These are phyloP conservation scores for Sphecodes monilicornis DNA, from an alignment of 2,888 invertebrate species.

Conservation along the genomic window DNA sequence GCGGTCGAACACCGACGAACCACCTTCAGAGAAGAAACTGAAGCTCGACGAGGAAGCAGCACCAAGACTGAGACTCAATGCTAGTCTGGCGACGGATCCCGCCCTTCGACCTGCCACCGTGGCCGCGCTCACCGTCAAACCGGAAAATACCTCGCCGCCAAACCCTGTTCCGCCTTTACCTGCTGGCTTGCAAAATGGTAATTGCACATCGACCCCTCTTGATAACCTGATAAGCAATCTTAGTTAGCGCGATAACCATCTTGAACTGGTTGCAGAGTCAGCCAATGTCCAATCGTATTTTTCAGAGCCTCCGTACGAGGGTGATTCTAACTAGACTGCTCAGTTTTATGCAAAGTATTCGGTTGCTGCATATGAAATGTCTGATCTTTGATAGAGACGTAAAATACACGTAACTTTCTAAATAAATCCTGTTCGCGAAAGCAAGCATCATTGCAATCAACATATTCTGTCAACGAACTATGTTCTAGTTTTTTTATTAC, in stretches of 20 bases:
- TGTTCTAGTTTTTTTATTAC: too few relatives aligned
- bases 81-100: slow-evolving; percentile 93
- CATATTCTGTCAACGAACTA: too few relatives aligned
- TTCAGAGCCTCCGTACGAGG: background rate
- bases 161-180: slow-evolving; percentile 77
- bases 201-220: background rate
- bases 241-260: background rate
- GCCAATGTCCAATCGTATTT: background rate
- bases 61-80: slow-evolving; percentile 91
- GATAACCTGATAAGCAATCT: background rate
- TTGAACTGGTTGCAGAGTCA: background rate
- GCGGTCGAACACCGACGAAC: slow-evolving; percentile 72
- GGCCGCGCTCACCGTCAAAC: slow-evolving; percentile 83
- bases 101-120: slow-evolving; percentile 90
- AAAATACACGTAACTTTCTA: too few relatives aligned
- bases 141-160: slow-evolving; percentile 79
- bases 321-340: background rate
- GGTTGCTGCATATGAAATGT: too few relatives aligned
- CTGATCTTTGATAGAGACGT: too few relatives aligned
- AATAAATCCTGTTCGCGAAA: too few relatives aligned
- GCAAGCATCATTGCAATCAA: too few relatives aligned
- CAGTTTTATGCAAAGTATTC: background rate
- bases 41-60: slow-evolving; percentile 81
- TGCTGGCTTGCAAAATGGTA: slow-evolving; percentile 82
- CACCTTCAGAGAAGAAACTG: slow-evolving; percentile 78